A percentile compares a stretch with the other conserved stretches of the same genome.
Evolutionary conservation across 2,113 vertebrate species (phyloP).

Genomic region (Pomatorhinus ruficollis): DNA sequence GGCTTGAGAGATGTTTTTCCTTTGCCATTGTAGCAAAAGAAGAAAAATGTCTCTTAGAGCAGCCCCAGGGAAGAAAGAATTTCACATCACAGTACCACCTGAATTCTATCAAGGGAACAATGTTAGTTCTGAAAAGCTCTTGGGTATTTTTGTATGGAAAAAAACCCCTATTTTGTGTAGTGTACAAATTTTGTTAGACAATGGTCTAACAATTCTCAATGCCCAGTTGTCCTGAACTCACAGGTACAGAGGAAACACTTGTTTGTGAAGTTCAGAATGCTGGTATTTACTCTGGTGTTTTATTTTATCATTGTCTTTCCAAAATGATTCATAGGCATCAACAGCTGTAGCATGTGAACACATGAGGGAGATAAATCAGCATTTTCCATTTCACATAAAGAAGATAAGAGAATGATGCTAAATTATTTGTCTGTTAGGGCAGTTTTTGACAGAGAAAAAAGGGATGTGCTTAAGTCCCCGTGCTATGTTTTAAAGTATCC

Average conservation of each 20-base stretch:
- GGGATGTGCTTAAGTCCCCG: not conserved
- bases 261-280: not conserved
- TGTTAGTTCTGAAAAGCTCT: not conserved
- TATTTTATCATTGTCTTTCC: not conserved
- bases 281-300: not conserved
- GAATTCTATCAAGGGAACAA: not conserved
- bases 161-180: not conserved
- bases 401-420: not conserved
- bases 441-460: not conserved
- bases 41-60: not conserved
- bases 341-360: not conserved
- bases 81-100: not conserved
- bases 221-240: not conserved
- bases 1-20: not conserved
- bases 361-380: not conserved
- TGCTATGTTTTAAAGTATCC: not conserved
- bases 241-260: not conserved
- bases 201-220: not conserved
- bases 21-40: not conserved
- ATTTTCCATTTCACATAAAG: not conserved
- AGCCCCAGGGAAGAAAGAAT: not conserved
- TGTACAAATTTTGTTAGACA: not conserved
- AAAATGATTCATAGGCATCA: not conserved
- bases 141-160: not conserved
- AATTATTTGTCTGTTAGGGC: not conserved